Conservation (phyloP, 2,888 invertebrate genomes). For the Myopa tessellatipennis region DNA sequence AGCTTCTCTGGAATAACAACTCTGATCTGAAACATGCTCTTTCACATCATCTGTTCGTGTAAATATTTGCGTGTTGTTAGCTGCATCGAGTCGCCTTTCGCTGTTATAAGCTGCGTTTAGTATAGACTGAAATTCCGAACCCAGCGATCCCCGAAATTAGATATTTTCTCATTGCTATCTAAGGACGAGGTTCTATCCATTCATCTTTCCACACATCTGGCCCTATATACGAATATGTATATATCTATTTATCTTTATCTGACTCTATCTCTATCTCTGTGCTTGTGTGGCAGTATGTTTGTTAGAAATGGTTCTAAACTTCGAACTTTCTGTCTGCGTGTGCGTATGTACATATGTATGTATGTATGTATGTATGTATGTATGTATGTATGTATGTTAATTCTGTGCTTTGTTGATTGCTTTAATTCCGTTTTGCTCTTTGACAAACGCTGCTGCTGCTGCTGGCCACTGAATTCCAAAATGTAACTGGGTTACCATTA, state of each 20-base stretch:
- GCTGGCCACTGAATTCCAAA: not conserved
- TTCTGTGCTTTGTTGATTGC: not conserved
- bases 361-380: constrained; percentile 4
- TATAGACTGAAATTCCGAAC: constrained; percentile 3
- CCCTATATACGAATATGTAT: not conserved
- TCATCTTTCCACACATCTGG: not conserved
- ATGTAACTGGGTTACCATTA: constrained; percentile 25
- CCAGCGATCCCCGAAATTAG: constrained; percentile 32
- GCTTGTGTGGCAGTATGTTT: no score
- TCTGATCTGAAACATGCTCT: no score
- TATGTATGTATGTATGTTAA: not conserved
- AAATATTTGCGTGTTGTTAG: no score
- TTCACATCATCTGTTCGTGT: no score
- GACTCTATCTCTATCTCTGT: not conserved
- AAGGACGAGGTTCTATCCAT: not conserved
- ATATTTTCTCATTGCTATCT: not conserved
- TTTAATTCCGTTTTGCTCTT: not conserved
- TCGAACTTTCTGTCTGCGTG: not conserved
- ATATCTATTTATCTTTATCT: no score
- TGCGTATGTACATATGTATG: constrained; percentile 22
- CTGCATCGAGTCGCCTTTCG: not conserved
- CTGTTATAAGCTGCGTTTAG: not conserved
- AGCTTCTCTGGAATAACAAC: no score
- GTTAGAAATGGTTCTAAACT: no score
- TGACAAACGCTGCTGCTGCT: not conserved